Evolutionary conservation across 2,888 invertebrate genomes (phyloP), one percentile per base, ranked within the genome.

Genomic region (Taphrorychus bicolor): DNA sequence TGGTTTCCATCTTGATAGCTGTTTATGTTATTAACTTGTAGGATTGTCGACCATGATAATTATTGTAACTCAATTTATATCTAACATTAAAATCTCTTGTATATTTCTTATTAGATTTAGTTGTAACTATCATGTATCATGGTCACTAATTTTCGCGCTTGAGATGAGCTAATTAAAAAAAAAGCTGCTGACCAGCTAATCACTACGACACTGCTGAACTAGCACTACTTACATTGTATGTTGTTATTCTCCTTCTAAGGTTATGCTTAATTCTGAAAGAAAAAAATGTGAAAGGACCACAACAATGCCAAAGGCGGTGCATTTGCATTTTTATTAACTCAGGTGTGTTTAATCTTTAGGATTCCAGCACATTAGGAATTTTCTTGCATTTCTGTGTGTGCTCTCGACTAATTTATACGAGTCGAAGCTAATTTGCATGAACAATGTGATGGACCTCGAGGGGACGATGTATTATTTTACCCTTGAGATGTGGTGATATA

Each of bases 271-370:
- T 59, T 56, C 59, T 56, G 54, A 66, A 66, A 65, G 45, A 42
- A 66, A 66, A 66, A 66, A 66, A 66, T 66, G 66, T 66, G 66
- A 66, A 66, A 66, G 66, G 66, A 66, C 66, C 60, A 57, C 61
- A 66, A 53, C 58, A 62, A 48, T 45, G 48, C 56, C 49, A 24
- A 21, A 48, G 54, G 54, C 48, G 32, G 32, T 14, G 52, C 42
- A 53, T 59, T 52, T 53, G 45, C 57, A 59, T 58, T 52, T 65
- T 65, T 59, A 65, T 59, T 42, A 59, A 45, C 24, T 58, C 58
- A 64, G 57, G 64, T 58, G 49, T 64, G 45, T 59, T 59, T 49
- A 59, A 49, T 48, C 14, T 59, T n/a, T 49, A 24, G 11, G 17
- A 59, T 24, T 49, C 49, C 21, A 23, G 16, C 32, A 32, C 32